Evolutionary conservation across 64 coral and sea anemone species (phyloP).

Genomic region (Stylophora pistillata): DNA sequence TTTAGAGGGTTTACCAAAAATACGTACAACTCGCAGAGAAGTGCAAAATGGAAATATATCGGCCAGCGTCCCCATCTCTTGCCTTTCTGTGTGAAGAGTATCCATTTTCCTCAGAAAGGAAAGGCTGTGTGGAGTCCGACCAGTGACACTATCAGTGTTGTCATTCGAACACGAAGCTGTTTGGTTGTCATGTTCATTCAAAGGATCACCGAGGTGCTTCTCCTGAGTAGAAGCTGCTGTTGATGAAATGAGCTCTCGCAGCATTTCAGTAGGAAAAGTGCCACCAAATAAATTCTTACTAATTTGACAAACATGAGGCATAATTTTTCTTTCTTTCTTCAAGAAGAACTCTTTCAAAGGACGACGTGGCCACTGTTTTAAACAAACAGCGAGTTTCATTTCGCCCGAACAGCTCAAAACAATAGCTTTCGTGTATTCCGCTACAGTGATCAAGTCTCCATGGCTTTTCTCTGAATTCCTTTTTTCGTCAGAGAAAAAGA

Average conservation of each 20-base stretch:
- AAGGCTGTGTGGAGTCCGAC: not conserved
- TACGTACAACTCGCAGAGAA: not conserved
- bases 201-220: not conserved
- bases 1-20: not conserved
- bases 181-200: not conserved
- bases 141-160: not conserved
- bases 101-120: not conserved
- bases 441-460: not conserved
- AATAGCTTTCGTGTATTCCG: not conserved
- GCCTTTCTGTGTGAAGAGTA: not conserved
- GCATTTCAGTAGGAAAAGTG: not conserved
- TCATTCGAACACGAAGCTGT: not conserved
- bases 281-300: not conserved
- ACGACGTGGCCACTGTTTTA: not conserved
- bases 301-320: not conserved
- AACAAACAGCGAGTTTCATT: not conserved
- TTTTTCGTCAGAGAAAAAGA: too few species aligned
- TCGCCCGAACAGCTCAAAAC: not conserved
- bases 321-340: not conserved
- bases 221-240: not conserved
- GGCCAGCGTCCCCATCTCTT: not conserved
- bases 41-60: not conserved
- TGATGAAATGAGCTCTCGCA: not conserved
- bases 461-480: not conserved
- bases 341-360: not conserved